Percentiles rank a stretch among this genome's conserved stretches.
Conservation (phyloP, 2,888 invertebrate species). For the Eilema griseolum region DNA sequence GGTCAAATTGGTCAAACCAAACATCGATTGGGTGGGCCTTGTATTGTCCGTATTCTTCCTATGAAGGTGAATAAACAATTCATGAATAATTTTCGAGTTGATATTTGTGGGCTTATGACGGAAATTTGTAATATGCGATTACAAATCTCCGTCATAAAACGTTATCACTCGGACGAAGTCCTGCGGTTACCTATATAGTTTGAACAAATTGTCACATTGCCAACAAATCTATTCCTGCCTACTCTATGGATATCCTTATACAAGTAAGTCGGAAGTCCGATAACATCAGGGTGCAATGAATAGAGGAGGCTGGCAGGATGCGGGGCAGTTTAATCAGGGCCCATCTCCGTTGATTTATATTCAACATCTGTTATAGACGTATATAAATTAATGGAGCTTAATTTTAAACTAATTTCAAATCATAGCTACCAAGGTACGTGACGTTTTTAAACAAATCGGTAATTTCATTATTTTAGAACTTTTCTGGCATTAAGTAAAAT, state of each 20-base stretch:
- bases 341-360: slow-evolving; percentile 14
- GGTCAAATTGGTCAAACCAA: too few species aligned
- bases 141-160: background rate
- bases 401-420: background rate
- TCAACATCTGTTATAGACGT: background rate
- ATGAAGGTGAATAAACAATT: background rate
- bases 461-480: too few species aligned
- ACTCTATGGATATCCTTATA: background rate
- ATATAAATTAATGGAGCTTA: background rate
- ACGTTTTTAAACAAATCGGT: too few species aligned
- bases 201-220: background rate
- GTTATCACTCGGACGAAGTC: background rate
- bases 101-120: background rate
- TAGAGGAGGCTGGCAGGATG: slow-evolving; percentile 8
- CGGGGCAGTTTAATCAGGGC: slow-evolving; percentile 9
- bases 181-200: too few species aligned
- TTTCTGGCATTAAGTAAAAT: background rate
- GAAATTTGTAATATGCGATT: too few species aligned
- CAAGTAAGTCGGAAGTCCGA: slow-evolving; percentile 9
- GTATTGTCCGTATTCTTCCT: background rate
- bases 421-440: too few species aligned
- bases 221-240: slow-evolving; percentile 1
- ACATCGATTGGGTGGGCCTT: too few species aligned
- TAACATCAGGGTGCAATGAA: slow-evolving; percentile 16
- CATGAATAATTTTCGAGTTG: background rate